These are phyloP conservation scores for Eciton burchellii DNA, from an alignment of 1,140 invertebrate genomes.

Conservation along the genomic window DNA sequence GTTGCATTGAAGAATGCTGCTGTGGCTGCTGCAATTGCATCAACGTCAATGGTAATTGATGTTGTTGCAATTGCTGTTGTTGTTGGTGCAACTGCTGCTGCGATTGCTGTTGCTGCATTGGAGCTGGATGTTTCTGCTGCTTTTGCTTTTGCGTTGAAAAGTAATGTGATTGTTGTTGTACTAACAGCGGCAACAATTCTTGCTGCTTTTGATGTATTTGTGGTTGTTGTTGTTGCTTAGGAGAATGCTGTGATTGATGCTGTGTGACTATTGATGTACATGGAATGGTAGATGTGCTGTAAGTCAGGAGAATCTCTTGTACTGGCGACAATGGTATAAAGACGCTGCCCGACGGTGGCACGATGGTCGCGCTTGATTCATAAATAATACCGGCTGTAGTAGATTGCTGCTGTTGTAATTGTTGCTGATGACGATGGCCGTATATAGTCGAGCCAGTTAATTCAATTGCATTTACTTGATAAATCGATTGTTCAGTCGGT, in stretches of 20 bases:
- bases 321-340: slow-evolving; percentile 83
- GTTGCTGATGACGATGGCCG: slow-evolving; percentile 72
- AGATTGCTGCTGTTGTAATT: slow-evolving; percentile 64
- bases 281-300: slow-evolving; percentile 81
- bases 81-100: slow-evolving; percentile 3
- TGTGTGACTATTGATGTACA: slow-evolving; percentile 76
- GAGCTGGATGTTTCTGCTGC: too few species aligned
- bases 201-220: background rate
- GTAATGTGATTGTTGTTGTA: slow-evolving; percentile 32
- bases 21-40: too few species aligned
- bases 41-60: too few species aligned
- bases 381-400: slow-evolving; percentile 81
- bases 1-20: too few species aligned
- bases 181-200: background rate
- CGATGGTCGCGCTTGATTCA: slow-evolving; percentile 78
- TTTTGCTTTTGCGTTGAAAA: too few species aligned
- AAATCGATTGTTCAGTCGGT: slow-evolving; percentile 80
- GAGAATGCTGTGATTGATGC: slow-evolving; percentile 4
- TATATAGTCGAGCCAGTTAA: slow-evolving; percentile 47
- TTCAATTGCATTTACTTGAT: slow-evolving; percentile 80
- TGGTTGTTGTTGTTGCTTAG: slow-evolving; percentile 30
- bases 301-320: slow-evolving; percentile 83
- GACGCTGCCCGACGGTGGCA: slow-evolving; percentile 80
- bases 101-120: slow-evolving; percentile 32
- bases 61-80: slow-evolving; percentile 45